phyloP scores from a whole-genome alignment of 2,888 invertebrate species.

The Odiellus spinosus region DNA sequence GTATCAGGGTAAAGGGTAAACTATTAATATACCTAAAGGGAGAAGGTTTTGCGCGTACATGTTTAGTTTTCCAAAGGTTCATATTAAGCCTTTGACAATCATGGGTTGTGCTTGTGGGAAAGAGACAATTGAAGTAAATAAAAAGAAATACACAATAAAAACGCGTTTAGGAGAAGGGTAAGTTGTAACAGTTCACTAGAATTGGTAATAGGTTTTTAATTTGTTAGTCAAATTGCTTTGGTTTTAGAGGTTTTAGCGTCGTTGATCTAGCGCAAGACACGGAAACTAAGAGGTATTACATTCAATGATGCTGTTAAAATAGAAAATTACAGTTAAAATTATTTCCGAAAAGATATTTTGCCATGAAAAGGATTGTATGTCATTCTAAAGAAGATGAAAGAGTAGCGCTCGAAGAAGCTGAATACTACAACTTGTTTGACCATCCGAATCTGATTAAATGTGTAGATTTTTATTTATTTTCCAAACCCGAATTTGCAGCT shows the following conservation, averaged over 20 bases:
- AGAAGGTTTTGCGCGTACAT: too few species aligned
- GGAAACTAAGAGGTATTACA: constrained; percentile 41
- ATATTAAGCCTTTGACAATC: not conserved
- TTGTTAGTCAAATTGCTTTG: not conserved
- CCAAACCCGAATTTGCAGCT: constrained; percentile 30
- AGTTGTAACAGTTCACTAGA: constrained; percentile 22
- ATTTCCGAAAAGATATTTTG: constrained; percentile 53
- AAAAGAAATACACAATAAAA: constrained; percentile 46
- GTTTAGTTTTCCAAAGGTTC: too few species aligned
- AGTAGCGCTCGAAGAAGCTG: constrained; percentile 51
- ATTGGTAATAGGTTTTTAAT: not conserved
- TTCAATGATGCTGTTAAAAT: too few species aligned
- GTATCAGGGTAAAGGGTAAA: too few species aligned
- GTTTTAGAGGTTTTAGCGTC: constrained; percentile 58
- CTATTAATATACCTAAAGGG: too few species aligned
- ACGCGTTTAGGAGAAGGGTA: constrained; percentile 62
- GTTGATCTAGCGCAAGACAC: constrained; percentile 58
- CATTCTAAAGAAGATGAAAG: constrained; percentile 59
- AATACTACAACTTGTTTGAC: constrained; percentile 49
- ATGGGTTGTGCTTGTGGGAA: constrained; percentile 53
- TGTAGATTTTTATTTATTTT: constrained; percentile 48
- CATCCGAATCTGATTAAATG: constrained; percentile 58
- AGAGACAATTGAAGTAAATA: constrained; percentile 52
- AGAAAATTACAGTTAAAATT: too few species aligned
- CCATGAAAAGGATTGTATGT: constrained; percentile 62